Evolutionary conservation across 2,113 vertebrate genomes (phyloP).

Genomic region (Craseonycteris thonglongyai): DNA sequence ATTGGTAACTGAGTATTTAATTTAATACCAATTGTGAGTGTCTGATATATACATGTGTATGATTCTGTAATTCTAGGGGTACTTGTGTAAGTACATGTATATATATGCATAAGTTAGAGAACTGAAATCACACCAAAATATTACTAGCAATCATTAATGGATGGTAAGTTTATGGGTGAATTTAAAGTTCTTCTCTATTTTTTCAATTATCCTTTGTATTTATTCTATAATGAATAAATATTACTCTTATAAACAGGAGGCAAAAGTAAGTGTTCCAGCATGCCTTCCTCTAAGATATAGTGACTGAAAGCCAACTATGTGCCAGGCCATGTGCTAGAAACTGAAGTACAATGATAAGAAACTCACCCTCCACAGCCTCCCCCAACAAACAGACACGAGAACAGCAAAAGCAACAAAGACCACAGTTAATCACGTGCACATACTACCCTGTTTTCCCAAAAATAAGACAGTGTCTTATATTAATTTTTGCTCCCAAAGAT

Average conservation of each 20-base stretch:
- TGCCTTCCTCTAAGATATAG: not conserved
- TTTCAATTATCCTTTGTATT: not conserved
- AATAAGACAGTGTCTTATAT: too few relatives aligned
- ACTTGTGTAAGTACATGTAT: not conserved
- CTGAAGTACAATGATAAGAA: not conserved
- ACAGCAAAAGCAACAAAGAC: not conserved
- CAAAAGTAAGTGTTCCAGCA: not conserved
- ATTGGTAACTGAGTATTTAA: not conserved
- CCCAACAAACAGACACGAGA: not conserved
- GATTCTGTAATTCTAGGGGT: not conserved
- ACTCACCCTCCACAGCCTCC: not conserved
- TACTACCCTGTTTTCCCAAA: too few relatives aligned
- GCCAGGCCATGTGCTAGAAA: not conserved
- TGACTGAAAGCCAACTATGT: not conserved
- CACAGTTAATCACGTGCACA: not conserved
- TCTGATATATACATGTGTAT: not conserved
- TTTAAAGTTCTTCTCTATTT: not conserved
- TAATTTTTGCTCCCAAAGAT: too few relatives aligned
- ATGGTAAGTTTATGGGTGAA: not conserved
- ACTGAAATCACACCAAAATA: not conserved
- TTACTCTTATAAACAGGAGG: not conserved
- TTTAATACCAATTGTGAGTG: not conserved
- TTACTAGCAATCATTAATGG: not conserved
- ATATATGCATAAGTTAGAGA: not conserved
- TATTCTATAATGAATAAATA: not conserved